Base-by-base conservation (phyloP, 1,140 invertebrate genomes). In the Ceratoteleas bidentatus region DNA sequence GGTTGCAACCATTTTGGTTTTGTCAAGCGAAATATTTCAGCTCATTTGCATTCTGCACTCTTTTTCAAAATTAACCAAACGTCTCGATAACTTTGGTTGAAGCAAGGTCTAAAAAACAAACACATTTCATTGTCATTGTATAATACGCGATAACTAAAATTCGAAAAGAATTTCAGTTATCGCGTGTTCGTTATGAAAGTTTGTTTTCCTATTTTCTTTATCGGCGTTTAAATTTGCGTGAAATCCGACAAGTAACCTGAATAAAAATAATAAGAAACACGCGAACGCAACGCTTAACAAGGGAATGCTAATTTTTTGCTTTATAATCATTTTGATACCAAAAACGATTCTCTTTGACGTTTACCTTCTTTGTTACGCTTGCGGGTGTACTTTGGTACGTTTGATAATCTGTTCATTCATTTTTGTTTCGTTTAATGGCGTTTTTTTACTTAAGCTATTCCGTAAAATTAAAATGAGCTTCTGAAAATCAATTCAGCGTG, bases 301-400 rank as follows among this genome's bases (percentile, higher is more conserved):
- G 53, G 0, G 14, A 11, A 68, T 38, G n/a, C 3, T 14, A 66
- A 66, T 54, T 53, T 52, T 10, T 38, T 16, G 50, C 15, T n/a
- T n/a, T n/a, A 24, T 54, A 66, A 66, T 54, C 38, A 54, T 50
- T 66, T 54, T 54, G 50, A 69, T 58, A 40, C 11, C 43, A 45
- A 50, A 69, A 10, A 34, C 7, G 53, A 9, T 57, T 49, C 11
- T 8, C 33, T 69, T 68, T 57, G 64, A 57, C 49, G 40, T 56
- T 57, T 15, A 47, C 56, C n/a, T 57, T 68, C 54, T n/a, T 32
- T 43, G 40, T 33, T 53, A 32, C 11, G 32, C 50, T 38, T 11
- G 52, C 32, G 38, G 52, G 6, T 49, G 6, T 36, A 11, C 40
- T 68, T 57, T 57, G 52, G 49, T 47, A 32, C 8, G 54, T 57